Evolutionary conservation across 1,140 invertebrate species (phyloP).

Genomic region (Acyrthosiphon pisum): DNA sequence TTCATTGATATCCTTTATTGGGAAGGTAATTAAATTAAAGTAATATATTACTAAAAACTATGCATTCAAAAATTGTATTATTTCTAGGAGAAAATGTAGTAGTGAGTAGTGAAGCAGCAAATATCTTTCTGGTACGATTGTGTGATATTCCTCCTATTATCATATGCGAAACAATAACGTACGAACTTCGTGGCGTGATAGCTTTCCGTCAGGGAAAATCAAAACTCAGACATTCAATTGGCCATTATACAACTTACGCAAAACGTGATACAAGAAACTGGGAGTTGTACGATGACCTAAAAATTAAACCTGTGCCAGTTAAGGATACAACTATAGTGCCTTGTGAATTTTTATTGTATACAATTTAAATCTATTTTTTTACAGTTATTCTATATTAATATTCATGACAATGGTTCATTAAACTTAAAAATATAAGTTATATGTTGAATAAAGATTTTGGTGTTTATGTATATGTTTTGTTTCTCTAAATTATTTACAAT

Average conservation of each 20-base stretch:
- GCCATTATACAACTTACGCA: not conserved
- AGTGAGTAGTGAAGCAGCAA: no score
- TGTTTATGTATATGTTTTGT: no score
- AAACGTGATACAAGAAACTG: not conserved
- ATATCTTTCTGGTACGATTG: not conserved
- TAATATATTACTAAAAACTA: no score
- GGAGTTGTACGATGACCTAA: not conserved
- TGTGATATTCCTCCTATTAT: not conserved
- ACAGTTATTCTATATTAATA: no score
- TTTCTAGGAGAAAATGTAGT: no score
- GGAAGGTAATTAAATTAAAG: no score
- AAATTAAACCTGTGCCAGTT: not conserved
- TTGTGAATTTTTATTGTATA: not conserved
- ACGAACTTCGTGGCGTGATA: not conserved
- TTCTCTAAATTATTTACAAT: no score
- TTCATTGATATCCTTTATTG: no score
- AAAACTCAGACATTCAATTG: not conserved
- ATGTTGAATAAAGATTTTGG: no score
- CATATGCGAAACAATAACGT: not conserved
- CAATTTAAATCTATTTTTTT: not conserved
- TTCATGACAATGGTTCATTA: no score
- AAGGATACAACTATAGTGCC: not conserved
- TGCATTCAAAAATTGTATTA: no score
- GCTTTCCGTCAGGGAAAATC: not conserved
- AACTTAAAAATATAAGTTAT: no score